Conservation (phyloP, 2,888 invertebrate species). For the Amaurobius ferox region DNA sequence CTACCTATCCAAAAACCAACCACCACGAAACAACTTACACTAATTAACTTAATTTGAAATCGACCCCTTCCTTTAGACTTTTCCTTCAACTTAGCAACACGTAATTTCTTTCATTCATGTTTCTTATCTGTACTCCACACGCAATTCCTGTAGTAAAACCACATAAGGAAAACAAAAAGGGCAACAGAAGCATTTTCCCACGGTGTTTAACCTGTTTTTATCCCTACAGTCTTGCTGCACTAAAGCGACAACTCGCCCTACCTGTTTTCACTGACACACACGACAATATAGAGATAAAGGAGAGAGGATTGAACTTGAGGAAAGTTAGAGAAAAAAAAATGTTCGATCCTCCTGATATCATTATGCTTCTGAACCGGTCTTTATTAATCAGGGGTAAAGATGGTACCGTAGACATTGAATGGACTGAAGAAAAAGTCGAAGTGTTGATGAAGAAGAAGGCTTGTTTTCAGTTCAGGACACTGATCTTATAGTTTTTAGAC, state of each 20-base stretch:
- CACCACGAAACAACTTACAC: no score
- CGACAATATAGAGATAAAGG: slow-evolving; percentile 35
- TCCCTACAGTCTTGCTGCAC: slow-evolving; percentile 28
- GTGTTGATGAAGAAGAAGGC: no score
- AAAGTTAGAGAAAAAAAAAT: background rate
- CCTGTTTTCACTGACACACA: slow-evolving; percentile 64
- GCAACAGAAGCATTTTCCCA: slow-evolving; percentile 52
- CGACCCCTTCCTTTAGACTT: background rate
- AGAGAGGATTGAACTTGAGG: background rate
- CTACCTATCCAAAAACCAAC: no score
- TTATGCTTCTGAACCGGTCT: slow-evolving; percentile 58
- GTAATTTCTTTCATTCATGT: slow-evolving; percentile 44
- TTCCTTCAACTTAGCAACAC: background rate
- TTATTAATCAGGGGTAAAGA: slow-evolving; percentile 47
- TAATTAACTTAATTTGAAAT: background rate
- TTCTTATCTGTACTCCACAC: slow-evolving; percentile 60
- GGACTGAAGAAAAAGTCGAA: no score
- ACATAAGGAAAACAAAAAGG: slow-evolving; percentile 46
- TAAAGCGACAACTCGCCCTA: slow-evolving; percentile 41
- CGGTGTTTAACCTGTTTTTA: slow-evolving; percentile 64
- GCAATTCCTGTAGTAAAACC: slow-evolving; percentile 49
- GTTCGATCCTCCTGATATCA: slow-evolving; percentile 41
- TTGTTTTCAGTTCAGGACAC: no score
- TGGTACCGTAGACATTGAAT: slow-evolving; percentile 21
- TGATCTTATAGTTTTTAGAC: slow-evolving; percentile 23